Conservation (phyloP, 2,797 vertebrate genomes). For the Acanthurus tractus region DNA sequence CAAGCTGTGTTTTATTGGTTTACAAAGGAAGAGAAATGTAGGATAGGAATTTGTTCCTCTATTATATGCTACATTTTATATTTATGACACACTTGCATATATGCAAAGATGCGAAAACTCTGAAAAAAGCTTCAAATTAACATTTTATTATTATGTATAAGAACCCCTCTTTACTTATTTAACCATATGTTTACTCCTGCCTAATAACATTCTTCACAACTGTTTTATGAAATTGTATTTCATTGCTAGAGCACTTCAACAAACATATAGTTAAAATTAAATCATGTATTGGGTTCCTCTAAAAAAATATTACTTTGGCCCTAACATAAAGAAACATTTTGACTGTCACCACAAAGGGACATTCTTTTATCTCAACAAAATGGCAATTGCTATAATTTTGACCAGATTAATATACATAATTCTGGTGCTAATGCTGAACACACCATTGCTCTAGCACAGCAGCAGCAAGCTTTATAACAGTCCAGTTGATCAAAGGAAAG, state of each 20-base stretch:
- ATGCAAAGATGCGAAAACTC: constrained; percentile 16
- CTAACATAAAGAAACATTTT: neutral
- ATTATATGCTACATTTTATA: constrained; percentile 31
- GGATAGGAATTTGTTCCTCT: constrained; percentile 29
- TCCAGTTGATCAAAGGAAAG: neutral
- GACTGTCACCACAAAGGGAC: neutral
- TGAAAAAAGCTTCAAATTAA: neutral
- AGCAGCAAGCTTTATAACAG: neutral
- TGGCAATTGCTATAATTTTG: neutral
- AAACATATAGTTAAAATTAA: neutral
- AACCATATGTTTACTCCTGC: neutral
- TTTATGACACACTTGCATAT: constrained; percentile 27
- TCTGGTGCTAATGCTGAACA: neutral
- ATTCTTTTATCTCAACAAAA: neutral
- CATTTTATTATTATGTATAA: neutral
- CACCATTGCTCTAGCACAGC: neutral
- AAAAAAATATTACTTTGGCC: neutral
- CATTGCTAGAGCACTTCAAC: neutral
- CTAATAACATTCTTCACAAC: neutral
- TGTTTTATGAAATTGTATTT: constrained; percentile 15
- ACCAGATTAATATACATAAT: neutral
- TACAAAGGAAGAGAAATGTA: constrained; percentile 30
- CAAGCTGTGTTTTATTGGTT: constrained; percentile 57
- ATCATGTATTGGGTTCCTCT: constrained; percentile 1
- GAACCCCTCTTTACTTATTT: constrained; percentile 7